Evolutionary conservation across 2,888 invertebrate species (phyloP).

Genomic region (Epinotia bilunana): DNA sequence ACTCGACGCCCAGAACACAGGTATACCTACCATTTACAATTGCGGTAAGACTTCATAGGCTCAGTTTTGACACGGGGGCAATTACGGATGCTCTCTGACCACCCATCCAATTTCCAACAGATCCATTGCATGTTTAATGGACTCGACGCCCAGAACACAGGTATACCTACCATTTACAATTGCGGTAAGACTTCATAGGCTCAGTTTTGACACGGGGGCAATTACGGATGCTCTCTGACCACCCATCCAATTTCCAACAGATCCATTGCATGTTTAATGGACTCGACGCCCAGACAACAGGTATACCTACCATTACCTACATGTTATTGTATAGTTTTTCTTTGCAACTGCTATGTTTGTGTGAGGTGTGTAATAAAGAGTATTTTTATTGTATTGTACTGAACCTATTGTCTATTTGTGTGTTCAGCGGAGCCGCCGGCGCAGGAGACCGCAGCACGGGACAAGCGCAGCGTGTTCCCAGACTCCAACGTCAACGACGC

Average conservation of each 20-base stretch:
- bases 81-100: background rate
- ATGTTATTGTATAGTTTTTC: too few relatives aligned
- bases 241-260: slow-evolving; percentile 31
- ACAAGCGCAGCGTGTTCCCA: slow-evolving; percentile 72
- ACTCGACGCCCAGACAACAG: background rate
- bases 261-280: slow-evolving; percentile 40
- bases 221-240: slow-evolving; percentile 19
- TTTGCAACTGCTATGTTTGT: too few relatives aligned
- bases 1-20: slow-evolving; percentile 17
- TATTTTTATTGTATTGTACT: too few relatives aligned
- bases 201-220: slow-evolving; percentile 38
- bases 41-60: background rate
- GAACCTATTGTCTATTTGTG: background rate
- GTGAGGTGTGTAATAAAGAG: too few relatives aligned
- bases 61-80: background rate
- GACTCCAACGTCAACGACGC: slow-evolving; percentile 58
- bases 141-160: background rate
- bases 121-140: background rate
- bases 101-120: background rate
- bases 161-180: background rate
- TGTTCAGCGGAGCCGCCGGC: slow-evolving; percentile 43
- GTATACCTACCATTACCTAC: background rate
- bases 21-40: background rate
- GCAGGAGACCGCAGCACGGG: slow-evolving; percentile 51
- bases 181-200: background rate